phyloP scores from a whole-genome alignment of 2,113 vertebrate genomes.

The Phylloscopus trochiloides region DNA sequence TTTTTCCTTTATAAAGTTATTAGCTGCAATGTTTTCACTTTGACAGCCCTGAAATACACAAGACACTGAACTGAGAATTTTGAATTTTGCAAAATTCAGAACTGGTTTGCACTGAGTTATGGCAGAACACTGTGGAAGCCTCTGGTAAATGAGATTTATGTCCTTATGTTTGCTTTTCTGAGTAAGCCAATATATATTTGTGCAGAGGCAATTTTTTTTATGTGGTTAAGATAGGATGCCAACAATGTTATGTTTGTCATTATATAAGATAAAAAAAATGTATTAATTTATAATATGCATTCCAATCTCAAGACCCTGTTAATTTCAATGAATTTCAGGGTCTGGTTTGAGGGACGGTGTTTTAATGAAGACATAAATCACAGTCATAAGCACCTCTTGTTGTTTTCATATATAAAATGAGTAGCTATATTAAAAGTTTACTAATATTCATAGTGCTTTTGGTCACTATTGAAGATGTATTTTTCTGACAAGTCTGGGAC shows the following conservation, averaged over 20 bases:
- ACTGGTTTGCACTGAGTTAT: neutral
- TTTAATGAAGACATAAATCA: constrained; percentile 57
- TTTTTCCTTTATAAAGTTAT: neutral
- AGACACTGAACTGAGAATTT: neutral
- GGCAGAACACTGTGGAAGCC: neutral
- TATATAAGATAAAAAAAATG: neutral
- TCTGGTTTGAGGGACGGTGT: constrained; percentile 23
- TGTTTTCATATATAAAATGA: neutral
- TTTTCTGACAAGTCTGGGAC: neutral
- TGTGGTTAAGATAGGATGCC: neutral
- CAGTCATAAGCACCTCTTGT: neutral
- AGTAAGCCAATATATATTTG: neutral
- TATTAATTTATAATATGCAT: constrained; percentile 12
- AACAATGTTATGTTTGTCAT: neutral
- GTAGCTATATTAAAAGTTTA: neutral
- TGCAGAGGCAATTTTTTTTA: neutral
- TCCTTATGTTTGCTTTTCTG: neutral
- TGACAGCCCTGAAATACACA: neutral
- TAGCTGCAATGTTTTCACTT: neutral
- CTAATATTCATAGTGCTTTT: neutral
- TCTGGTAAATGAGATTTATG: neutral
- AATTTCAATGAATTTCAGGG: constrained; percentile 38
- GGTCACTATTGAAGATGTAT: neutral
- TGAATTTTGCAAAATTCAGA: neutral
- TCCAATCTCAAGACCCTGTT: constrained; percentile 33